Base-by-base conservation (phyloP, 1,140 invertebrate genomes). In the Scaptodrosophila lebanonensis region DNA sequence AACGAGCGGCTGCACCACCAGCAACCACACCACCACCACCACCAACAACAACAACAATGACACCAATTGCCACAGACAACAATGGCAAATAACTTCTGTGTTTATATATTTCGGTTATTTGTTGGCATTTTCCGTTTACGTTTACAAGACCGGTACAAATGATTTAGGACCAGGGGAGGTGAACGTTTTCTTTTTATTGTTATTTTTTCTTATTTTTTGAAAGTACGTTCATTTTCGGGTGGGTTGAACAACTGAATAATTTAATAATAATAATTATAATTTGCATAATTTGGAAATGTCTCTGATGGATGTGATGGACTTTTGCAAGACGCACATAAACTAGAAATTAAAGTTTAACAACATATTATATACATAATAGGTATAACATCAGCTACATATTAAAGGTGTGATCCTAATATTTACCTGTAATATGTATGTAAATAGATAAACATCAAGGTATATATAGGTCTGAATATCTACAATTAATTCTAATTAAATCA, bases 31-130 rank as follows among this genome's bases (percentile, higher is more conserved):
- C 22, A 33, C 12, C 29, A 13, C 36, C n/a, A 44, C 38, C 22
- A 27, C 20, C 15, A 44, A 62, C 52, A 61, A 39, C 39, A 16
- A 18, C 50, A 62, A 54, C 33, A 54, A 71, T n/a, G n/a, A n/a
- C n/a, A n/a, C n/a, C n/a, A n/a, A n/a, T n/a, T n/a, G n/a, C 8
- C 43, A 61, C 39, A 29, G 47, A 51, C 45, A 67, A 67, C 72
- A 82, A 82, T 82, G 54, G 76, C 75, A 82, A 73, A 82, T 70
- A 75, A 75, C 75, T 73, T 73, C 69, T 63, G 44, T 61, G 59
- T 68, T 56, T 47, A 20, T 12, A 12, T 22, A 15, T 39, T 36
- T 57, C 38, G 47, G 20, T 44, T 29, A 25, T 42, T 42, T 40
- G 15, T 32, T 35, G 30, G 16, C 42, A 52, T 50, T 13, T 58